Evolutionary conservation across 2,888 invertebrate genomes (phyloP), one percentile per base, ranked within the genome.

Genomic region (Zygothrica quintamaculata): DNA sequence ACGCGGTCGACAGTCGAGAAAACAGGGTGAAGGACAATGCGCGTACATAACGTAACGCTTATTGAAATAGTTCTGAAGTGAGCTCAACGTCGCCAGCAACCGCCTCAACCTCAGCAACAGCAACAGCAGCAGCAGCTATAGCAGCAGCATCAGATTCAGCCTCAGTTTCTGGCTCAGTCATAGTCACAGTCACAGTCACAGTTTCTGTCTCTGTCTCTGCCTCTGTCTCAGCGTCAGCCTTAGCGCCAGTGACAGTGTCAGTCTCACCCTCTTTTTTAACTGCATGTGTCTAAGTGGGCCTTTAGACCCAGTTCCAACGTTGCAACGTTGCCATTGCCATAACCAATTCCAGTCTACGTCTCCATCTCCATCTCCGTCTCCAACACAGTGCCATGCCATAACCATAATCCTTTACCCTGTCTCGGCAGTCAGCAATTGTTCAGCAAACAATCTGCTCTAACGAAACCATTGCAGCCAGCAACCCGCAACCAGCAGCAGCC

Each of bases 41-140:
- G 81, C 85, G 77, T 84, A 72, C 78, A 77, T 84, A 82, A 69
- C 82, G 87, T 55, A 59, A 69, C 82, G 87, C 78, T 82, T 87
- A 82, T 82, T 82, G 87, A 87, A 82, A 87, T 82, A 82, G 87
- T 87, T 82, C 76, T 81, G 68, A 82, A 82, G 85, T 82, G 87
- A 86, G 79, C 82, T 69, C 79, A 65, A 65, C 76, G 72, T 64
- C 79, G 86, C 55, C 66, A 64, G 52, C 56, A 47, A 57, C 50
- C 51, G 50, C 53, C 25, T 36, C 64, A 52, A 50, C 59, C 16
- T 46, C 61, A 52, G 52, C 43, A 1, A 5, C 33, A 36, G 40
- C 31, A 13, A 8, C 29, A 47, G 47, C 12, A 31, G 25, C 5
- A n/a, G 0, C 47, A 47, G 31, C 8, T 16, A n/a, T 37, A 56